Evolutionary conservation across 2,888 invertebrate genomes (phyloP).

Genomic region (Drosophila basisetae): DNA sequence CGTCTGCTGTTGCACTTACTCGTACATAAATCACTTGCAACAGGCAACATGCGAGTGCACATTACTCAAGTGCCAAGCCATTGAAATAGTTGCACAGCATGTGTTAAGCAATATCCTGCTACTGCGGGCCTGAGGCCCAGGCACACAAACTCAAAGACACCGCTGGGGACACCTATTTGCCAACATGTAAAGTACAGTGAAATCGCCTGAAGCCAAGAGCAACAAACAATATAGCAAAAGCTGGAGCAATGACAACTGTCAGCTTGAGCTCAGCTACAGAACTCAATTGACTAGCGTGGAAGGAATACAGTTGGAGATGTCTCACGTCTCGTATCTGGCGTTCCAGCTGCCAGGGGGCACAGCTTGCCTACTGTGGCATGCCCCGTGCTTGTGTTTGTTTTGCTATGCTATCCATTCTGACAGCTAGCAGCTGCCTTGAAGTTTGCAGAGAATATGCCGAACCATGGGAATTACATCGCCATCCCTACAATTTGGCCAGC

Average conservation of each 20-base stretch:
- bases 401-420: conserved; percentile 59
- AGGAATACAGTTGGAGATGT: conserved; percentile 35
- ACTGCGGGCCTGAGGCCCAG: background rate
- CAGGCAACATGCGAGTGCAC: conserved; percentile 39
- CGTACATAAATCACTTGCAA: conserved; percentile 50
- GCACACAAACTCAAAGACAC: conserved; percentile 42
- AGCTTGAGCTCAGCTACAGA: conserved; percentile 44
- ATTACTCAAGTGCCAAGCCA: conserved; percentile 33
- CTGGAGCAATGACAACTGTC: conserved; percentile 51
- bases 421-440: conserved; percentile 78
- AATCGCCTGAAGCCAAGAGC: conserved; percentile 41
- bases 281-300: conserved; percentile 53
- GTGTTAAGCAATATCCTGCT: conserved; percentile 28
- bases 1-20: conserved; percentile 51
- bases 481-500: conserved; percentile 66
- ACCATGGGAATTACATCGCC: conserved; percentile 68
- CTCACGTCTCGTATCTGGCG: conserved; percentile 30
- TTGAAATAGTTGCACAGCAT: conserved; percentile 40
- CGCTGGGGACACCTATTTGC: conserved; percentile 57
- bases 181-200: conserved; percentile 61
- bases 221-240: conserved; percentile 38
- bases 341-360: conserved; percentile 50
- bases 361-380: conserved; percentile 34
- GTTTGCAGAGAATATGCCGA: conserved; percentile 61
- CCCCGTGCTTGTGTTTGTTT: conserved; percentile 35